Percentiles rank a stretch among this genome's conserved stretches.
Conservation (phyloP, 2,797 vertebrate genomes). For the Micromesistius poutassou region DNA sequence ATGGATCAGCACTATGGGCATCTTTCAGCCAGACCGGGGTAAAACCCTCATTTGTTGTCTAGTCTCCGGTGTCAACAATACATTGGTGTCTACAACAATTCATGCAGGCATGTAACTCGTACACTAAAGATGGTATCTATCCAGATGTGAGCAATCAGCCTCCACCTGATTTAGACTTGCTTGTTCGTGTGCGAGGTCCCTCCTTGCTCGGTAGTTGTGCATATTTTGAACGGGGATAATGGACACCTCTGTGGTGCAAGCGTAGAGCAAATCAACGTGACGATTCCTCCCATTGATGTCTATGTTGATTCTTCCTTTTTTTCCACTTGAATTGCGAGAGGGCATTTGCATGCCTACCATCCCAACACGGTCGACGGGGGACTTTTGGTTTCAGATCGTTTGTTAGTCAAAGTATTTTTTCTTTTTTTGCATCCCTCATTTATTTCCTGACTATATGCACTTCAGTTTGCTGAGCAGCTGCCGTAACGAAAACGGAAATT, state of each 20-base stretch:
- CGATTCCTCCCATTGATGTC: constrained; percentile 19
- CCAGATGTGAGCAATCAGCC: constrained; percentile 46
- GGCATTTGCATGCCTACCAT: constrained; percentile 38
- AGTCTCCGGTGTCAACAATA: neutral
- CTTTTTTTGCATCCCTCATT: constrained; percentile 14
- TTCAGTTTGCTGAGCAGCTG: constrained; percentile 32
- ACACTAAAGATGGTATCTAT: constrained; percentile 53
- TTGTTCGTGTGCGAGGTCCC: constrained; percentile 5
- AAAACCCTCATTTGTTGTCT: neutral
- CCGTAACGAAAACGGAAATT: constrained; percentile 9
- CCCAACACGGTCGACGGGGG: constrained; percentile 32
- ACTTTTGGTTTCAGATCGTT: constrained; percentile 28
- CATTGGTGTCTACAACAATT: too few relatives aligned
- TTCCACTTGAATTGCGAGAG: neutral
- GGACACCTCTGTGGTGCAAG: constrained; percentile 10
- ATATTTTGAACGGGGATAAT: constrained; percentile 26
- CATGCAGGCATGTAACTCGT: constrained; percentile 23
- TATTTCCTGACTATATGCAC: constrained; percentile 23
- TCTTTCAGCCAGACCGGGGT: neutral
- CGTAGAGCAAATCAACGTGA: constrained; percentile 21
- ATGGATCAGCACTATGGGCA: too few relatives aligned
- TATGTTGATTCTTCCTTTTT: neutral
- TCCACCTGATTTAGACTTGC: constrained; percentile 24
- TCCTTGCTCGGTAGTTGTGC: constrained; percentile 7
- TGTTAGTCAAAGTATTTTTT: constrained; percentile 29